These are phyloP conservation scores for Thrips palmi DNA, from an alignment of 1,140 invertebrate genomes.

Conservation along the genomic window DNA sequence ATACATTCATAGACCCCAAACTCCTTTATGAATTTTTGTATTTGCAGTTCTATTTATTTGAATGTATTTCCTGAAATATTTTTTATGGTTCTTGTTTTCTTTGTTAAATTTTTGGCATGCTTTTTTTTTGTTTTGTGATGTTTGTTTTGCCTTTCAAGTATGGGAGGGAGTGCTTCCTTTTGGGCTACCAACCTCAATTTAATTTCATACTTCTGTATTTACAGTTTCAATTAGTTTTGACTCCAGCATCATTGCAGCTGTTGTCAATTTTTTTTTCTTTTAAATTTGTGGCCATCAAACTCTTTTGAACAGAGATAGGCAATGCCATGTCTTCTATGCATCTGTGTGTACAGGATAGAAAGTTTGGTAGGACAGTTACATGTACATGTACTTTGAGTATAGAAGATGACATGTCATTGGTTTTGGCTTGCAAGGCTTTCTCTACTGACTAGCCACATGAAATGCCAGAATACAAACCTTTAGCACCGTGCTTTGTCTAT, in stretches of 20 bases:
- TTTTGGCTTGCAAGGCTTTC: too few relatives aligned
- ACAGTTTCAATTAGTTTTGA: neutral
- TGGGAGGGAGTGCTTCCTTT: too few relatives aligned
- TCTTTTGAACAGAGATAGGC: constrained; percentile 5
- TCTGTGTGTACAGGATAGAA: neutral
- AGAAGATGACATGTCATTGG: too few relatives aligned
- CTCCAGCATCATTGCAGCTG: neutral
- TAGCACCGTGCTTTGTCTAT: too few relatives aligned
- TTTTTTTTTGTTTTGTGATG: too few relatives aligned
- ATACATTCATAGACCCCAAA: neutral
- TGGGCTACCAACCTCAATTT: too few relatives aligned
- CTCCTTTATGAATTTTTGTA: constrained; percentile 11
- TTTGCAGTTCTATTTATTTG: constrained; percentile 11
- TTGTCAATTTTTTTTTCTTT: constrained; percentile 5
- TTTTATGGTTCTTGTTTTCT: neutral
- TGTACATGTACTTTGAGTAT: too few relatives aligned
- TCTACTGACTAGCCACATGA: too few relatives aligned
- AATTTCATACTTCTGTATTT: neutral
- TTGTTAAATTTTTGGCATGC: constrained; percentile 5
- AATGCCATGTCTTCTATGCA: constrained; percentile 4
- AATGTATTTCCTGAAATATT: constrained; percentile 10
- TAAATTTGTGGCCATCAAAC: neutral
- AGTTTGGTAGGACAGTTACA: too few relatives aligned
- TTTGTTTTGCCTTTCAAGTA: too few relatives aligned
- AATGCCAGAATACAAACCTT: too few relatives aligned